Evolutionary conservation across 2,113 vertebrate genomes (phyloP), one percentile per base, ranked within the genome.

Genomic region (Bos taurus): DNA sequence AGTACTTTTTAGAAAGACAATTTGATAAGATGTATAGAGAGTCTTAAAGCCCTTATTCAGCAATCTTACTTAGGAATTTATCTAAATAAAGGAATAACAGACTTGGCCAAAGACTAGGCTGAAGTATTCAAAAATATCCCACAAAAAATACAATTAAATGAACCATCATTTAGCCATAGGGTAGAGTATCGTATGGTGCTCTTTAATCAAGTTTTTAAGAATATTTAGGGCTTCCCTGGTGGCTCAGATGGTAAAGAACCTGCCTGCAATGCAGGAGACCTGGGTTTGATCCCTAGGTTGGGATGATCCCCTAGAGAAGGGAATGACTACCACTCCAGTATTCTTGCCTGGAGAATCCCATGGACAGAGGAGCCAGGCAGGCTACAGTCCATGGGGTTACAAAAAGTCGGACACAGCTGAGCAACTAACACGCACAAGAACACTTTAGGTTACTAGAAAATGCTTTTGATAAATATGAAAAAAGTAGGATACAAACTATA

Each of bases 121-220:
- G 25, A 96, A 91, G 64, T 52, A 77, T 88, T 60, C 26, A 71
- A 97, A 92, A 96, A 92, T 84, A 91, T 88, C 62, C 82, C 90
- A 52, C 33, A 95, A 95, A 33, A 85, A 95, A 93, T 95, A 94
- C 59, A 46, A 90, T 77, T 62, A 91, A 86, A 95, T 77, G 90
- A 93, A 90, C 46, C 28, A 91, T 88, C 52, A 85, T 43, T 92
- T 13, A 97, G 36, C 7, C 26, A 90, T 4, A 81, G 30, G 26
- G 17, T 43, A 43, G 11, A 91, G 40, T 36, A 93, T 17, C 26
- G 4, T 71, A 67, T 46, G 25, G 12, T 94, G 56, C 6, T 96
- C 87, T 97, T 93, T 86, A 77, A 80, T 46, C 9, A 84, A 78
- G 46, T 88, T 96, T 95, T 82, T 91, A 95, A 90, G 71, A 91